Evolutionary conservation across 2,113 vertebrate species (phyloP).

Genomic region (Arenaria interpres): DNA sequence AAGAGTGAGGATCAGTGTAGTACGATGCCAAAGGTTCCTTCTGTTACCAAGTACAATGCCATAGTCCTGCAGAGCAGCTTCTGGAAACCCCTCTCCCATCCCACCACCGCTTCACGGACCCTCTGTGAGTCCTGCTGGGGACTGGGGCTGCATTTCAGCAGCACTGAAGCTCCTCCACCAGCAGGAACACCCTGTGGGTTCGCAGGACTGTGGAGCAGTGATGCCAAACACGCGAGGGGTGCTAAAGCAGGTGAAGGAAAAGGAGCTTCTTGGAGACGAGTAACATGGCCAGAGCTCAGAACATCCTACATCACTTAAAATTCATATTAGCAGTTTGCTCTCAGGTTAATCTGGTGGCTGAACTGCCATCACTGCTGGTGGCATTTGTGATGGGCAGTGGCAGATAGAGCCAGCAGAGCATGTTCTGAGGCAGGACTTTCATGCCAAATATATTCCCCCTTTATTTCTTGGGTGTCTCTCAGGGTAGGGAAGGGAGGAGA

Average conservation of each 20-base stretch:
- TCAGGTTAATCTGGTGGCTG: neutral
- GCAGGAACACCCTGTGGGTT: rapidly evolving
- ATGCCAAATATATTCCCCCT: neutral
- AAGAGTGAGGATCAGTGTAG: neutral
- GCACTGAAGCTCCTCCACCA: neutral
- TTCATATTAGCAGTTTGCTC: neutral
- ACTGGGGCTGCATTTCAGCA: neutral
- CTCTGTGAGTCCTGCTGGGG: neutral
- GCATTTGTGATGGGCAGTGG: neutral
- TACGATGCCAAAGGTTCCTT: neutral
- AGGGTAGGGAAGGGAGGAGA: neutral
- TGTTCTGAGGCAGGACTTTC: neutral
- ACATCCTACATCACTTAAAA: rapidly evolving
- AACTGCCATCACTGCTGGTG: neutral
- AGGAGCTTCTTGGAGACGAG: neutral
- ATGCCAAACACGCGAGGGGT: rapidly evolving
- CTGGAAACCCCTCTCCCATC: neutral
- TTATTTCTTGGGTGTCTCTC: neutral
- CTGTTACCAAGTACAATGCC: neutral
- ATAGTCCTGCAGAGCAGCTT: neutral
- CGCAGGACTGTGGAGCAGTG: rapidly evolving
- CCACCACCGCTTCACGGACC: neutral
- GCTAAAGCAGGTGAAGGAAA: neutral
- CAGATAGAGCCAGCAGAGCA: neutral
- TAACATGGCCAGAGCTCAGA: neutral